Conservation (phyloP, 2,888 invertebrate species). For the Melangyna quadrimaculata region DNA sequence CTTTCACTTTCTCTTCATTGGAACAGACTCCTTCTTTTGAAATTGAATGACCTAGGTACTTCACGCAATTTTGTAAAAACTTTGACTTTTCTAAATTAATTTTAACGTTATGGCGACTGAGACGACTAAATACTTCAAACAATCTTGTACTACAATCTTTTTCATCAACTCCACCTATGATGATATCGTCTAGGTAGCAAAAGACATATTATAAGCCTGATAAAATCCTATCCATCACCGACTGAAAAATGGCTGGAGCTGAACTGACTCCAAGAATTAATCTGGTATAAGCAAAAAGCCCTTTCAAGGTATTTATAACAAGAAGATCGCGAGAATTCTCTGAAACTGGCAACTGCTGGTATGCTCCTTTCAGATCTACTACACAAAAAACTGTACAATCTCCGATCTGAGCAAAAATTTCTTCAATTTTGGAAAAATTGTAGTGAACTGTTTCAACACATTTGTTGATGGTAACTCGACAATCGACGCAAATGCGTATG, state of each 20-base stretch:
- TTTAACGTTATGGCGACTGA: neutral
- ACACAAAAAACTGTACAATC: conserved; percentile 64
- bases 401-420: conserved; percentile 74
- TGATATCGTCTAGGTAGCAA: conserved; percentile 48
- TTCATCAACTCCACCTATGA: conserved; percentile 21
- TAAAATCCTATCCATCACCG: conserved; percentile 46
- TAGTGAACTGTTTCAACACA: conserved; percentile 72
- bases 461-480: conserved; percentile 72
- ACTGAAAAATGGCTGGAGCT: conserved; percentile 46
- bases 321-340: conserved; percentile 61
- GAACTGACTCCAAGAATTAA: conserved; percentile 46
- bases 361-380: conserved; percentile 69
- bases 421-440: conserved; percentile 74
- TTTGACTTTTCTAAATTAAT: neutral
- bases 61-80: neutral
- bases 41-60: neutral
- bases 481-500: conserved; percentile 74
- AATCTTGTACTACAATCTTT: neutral
- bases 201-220: conserved; percentile 6
- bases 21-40: neutral
- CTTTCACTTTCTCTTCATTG: conserved; percentile 46
- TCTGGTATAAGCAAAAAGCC: conserved; percentile 20
- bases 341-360: conserved; percentile 66
- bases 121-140: neutral
- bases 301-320: conserved; percentile 69